Evolutionary conservation across 2,113 vertebrate species (phyloP), one percentile per base, ranked within the genome.

Genomic region (Phasianus colchicus): DNA sequence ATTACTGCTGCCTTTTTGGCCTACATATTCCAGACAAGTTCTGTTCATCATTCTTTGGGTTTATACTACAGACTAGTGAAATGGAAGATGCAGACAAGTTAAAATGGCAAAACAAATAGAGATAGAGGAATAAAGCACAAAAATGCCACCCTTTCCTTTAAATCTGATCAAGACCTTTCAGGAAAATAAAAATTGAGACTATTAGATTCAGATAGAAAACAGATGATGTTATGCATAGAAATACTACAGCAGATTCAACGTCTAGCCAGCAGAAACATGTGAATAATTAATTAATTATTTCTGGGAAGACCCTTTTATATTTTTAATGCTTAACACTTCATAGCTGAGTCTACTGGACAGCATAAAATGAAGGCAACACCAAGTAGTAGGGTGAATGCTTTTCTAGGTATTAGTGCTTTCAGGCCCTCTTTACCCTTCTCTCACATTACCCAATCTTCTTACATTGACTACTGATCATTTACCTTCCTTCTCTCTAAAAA

Each of bases 261-360:
- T 87, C 80, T 95, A 91, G 87, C 90, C 97, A 91, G 96, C 90
- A 91, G 83, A 81, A 94, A 97, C 98, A 98, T 98, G 98, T 96
- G 97, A 98, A 95, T 96, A 98, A 98, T 98, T 97, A 98, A 77
- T 50, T 92, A 96, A 95, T 89, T 96, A 97, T 97, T 98, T 98
- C 97, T 98, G 97, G 97, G 97, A 98, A 98, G 95, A 96, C 96
- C 88, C 97, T 97, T 98, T 98, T 96, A 98, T 97, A 96, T 98
- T 98, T 98, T 98, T 97, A 98, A 98, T 98, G 97, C 95, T 98
- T 98, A 98, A 98, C 98, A 98, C 98, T 98, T 98, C 97, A 97
- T 98, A 98, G 98, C 97, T 97, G 97, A 96, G 90, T 89, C 96
- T 98, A 98, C 98, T 97, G 97, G 97, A 95, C 94, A 97, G 96